Evolutionary conservation across 2,888 invertebrate species (phyloP), one percentile per base, ranked within the genome.

Genomic region (Azorinus chamasolen): DNA sequence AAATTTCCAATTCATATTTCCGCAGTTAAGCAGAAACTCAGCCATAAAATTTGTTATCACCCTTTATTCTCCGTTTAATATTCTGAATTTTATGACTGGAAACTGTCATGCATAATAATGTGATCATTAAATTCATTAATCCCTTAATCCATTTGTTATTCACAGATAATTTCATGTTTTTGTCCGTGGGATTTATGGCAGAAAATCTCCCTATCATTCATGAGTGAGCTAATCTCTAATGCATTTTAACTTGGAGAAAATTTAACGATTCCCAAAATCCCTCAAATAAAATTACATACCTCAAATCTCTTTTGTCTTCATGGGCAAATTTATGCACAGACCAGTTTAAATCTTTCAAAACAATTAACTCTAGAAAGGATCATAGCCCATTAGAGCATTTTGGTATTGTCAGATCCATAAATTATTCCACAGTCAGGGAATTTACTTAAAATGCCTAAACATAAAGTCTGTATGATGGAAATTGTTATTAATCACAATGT

Each of bases 41-140:
- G 48, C 39, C 27, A 57, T 57, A 57, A 66, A 66, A 48, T 16
- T 25, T 48, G 57, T 48, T n/a, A 66, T 48, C 66, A 48, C 46
- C 48, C 66, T 66, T 66, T 58, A 64, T 54, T 37, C 32, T 32
- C 32, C 18, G 16, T 55, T 55, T 41, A 37, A 39, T 37, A 6
- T 37, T 39, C 12, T 8, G 16, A 12, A 39, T 14, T 55, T 55
- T 39, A 55, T 20, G 22, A 55, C 39, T n/a, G 22, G 8, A 37
- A 14, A 18, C 20, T 22, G 55, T 20, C 55, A 37, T 55, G 55
- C 32, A 37, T 18, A 39, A 57, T 66, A 46, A 18, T 41, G 37
- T 37, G 25, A 41, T 48, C 18, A 41, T 57, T 39, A 48, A 58
- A 48, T 57, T 66, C 48, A 48, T 58, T 57, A 66, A 66, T 37